Evolutionary conservation across 2,888 invertebrate species (phyloP), one percentile per base, ranked within the genome.

Genomic region (Pyrgus malvae): DNA sequence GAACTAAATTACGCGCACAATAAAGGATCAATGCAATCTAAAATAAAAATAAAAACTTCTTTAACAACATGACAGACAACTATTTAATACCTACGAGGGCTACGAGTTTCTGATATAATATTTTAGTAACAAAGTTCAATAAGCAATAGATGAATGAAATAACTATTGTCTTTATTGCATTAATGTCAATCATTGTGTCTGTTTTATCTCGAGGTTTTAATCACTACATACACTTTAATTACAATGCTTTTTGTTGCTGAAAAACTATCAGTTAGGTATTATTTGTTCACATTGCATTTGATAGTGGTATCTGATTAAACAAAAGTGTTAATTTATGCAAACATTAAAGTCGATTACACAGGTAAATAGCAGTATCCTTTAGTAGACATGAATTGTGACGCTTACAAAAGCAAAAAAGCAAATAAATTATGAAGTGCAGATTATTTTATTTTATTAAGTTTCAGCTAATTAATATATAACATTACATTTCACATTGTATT

Each of bases 241-340:
- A 27, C 31, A 31, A 29, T 29, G 11, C 12, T 31, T 44, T 12
- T 33, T 33, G 11, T 33, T 21, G 12, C 7, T 19, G 14, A 45
- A 33, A 19, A 23, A 14, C 33, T 7, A 4, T 45, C 12, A 35
- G 55, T 45, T 16, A 62, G 64, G 59, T 60, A 53, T 33, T 27
- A 3, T 3, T 23, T 23, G 6, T 23, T 23, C n/a, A n/a, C 5
- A 11, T 29, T 29, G n/a, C 5, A 29, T 29, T 29, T 29, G 27
- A 27, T 27, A n/a, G n/a, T n/a, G n/a, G n/a, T n/a, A n/a, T n/a
- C n/a, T n/a, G n/a, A n/a, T n/a, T n/a, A n/a, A n/a, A n/a, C n/a
- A n/a, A n/a, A n/a, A n/a, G n/a, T n/a, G n/a, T n/a, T n/a, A n/a
- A n/a, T n/a, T n/a, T n/a, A n/a, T n/a, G n/a, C n/a, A n/a, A n/a